Evolutionary conservation across 1,140 invertebrate species (phyloP).

Genomic region (Teleopsis dalmanni): DNA sequence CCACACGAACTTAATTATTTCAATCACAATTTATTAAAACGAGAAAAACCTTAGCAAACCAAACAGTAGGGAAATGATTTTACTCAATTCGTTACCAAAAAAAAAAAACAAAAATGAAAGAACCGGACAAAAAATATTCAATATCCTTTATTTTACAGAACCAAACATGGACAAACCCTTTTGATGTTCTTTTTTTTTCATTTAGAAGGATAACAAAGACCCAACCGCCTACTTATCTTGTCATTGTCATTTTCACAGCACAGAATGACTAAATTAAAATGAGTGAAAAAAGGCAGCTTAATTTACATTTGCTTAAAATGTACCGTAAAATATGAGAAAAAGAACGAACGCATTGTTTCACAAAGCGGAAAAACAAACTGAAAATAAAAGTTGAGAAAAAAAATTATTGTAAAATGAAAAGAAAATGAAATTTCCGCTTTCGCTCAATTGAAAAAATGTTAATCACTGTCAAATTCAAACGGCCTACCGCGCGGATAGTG

Average conservation of each 20-base stretch:
- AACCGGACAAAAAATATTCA: too few species aligned
- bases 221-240: conserved; percentile 6
- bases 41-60: too few species aligned
- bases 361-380: neutral
- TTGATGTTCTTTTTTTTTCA: conserved; percentile 6
- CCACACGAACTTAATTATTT: too few species aligned
- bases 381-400: neutral
- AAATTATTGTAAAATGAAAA: neutral
- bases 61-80: too few species aligned
- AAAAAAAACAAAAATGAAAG: too few species aligned
- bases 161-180: conserved; percentile 7
- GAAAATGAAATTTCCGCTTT: conserved; percentile 7
- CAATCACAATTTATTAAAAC: too few species aligned
- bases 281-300: neutral
- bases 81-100: too few species aligned
- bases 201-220: neutral
- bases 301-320: conserved; percentile 7
- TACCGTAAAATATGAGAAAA: neutral
- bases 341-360: neutral
- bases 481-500: neutral
- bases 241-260: conserved; percentile 6
- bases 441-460: conserved; percentile 10
- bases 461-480: conserved; percentile 8
- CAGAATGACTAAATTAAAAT: conserved; percentile 9
- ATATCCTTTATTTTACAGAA: conserved; percentile 7